A percentile compares a stretch with the other conserved stretches of the same genome.
phyloP scores from a whole-genome alignment of 1,140 invertebrate species.

The Mamestra configurata region DNA sequence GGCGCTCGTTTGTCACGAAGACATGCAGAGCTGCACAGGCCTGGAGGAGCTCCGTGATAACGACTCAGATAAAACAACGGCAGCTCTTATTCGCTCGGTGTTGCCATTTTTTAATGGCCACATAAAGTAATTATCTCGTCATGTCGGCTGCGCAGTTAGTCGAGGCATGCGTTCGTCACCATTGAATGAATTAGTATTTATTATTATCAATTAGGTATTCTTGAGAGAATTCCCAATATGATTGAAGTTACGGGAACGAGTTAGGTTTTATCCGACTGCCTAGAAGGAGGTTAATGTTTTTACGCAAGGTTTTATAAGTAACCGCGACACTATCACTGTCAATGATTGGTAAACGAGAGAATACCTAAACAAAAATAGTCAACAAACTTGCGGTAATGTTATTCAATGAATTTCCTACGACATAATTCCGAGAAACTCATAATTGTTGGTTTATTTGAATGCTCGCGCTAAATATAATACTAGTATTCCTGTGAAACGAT shows the following conservation, averaged over 20 bases:
- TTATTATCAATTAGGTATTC: conserved; percentile 17
- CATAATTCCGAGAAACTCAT: conserved; percentile 41
- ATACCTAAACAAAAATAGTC: conserved; percentile 12
- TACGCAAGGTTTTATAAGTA: not conserved
- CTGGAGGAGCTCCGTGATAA: conserved; percentile 2
- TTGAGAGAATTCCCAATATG: not conserved
- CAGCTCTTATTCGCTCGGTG: not conserved
- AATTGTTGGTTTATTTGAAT: conserved; percentile 16
- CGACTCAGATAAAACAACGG: not conserved
- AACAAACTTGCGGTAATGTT: conserved; percentile 44
- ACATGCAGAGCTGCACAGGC: not conserved
- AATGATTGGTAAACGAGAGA: conserved; percentile 22
- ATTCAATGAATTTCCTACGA: conserved; percentile 48
- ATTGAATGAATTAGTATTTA: conserved; percentile 36
- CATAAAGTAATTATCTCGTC: not conserved
- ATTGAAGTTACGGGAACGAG: not conserved
- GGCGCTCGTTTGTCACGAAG: conserved; percentile 23
- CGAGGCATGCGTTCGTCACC: conserved; percentile 16
- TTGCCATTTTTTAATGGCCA: not conserved
- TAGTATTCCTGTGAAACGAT: conserved; percentile 4
- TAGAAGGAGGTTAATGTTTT: not conserved
- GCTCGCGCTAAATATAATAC: conserved; percentile 24
- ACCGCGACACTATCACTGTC: not conserved
- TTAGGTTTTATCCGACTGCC: not conserved
- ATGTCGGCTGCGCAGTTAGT: conserved; percentile 24